Base-by-base conservation (phyloP, 1,140 invertebrate species). In the Hylaeus anthracinus region DNA sequence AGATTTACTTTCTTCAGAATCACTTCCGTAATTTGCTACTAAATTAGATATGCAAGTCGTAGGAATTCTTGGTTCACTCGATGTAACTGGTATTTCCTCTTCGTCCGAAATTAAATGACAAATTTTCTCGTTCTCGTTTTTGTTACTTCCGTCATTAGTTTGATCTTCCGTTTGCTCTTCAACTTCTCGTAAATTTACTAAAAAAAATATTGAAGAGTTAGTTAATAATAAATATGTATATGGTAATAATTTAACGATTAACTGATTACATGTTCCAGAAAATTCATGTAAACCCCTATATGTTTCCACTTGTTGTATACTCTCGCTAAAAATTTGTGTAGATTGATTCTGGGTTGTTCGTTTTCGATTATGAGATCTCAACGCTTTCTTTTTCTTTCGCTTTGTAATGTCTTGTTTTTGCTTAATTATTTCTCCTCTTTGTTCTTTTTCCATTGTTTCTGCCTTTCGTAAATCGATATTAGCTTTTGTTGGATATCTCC, bases 401-500 rank as follows among this genome's bases (percentile, higher is more conserved):
- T 82, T 74, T 72, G 83, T 83, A 80, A 82, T 77, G 84, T 87
- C 81, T 84, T 83, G 79, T 89, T 88, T 88, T 92, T 89, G 79
- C 89, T 87, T 55, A 89, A 96, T 94, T 87, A 95, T 94, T 94
- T 97, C 96, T 43, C 96, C 96, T 72, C 96, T 94, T 84, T 95
- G 93, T 72, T 95, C 85, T 87, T 95, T 96, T 89, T 97, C 97
- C 69, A 95, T 94, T 58, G 94, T 90, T 83, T 95, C 93, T 51
- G 95, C 94, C 74, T 95, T 94, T 88, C 95, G 95, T 81, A 95
- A 94, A 79, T 95, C 94, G n/a, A 97, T 94, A 91, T 97, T 98
- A 56, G 92, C 92, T 83, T 95, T 95, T 10, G 96, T 97, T 5
- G 97, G 96, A 93, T 95, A 96, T 87, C 93, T 95, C 45, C 92